phyloP scores from a whole-genome alignment of 2,113 vertebrate genomes.

The Notothenia coriiceps region DNA sequence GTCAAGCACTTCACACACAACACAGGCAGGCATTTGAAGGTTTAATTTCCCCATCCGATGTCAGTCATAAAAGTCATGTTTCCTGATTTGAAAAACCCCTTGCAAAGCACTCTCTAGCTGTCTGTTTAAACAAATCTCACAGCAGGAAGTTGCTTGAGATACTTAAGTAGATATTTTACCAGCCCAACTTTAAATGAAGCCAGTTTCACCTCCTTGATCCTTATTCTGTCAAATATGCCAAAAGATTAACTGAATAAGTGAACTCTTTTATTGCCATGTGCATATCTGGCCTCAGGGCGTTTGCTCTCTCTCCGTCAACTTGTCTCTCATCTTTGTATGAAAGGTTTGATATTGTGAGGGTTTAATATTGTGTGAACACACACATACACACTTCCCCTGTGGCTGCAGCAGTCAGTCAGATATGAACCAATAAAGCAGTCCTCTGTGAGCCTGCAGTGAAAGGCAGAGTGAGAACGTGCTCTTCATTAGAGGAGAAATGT shows the following conservation, averaged over 20 bases:
- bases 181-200: conserved; percentile 7
- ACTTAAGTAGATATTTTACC: conserved; percentile 1
- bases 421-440: conserved; percentile 60
- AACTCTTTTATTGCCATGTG: conserved; percentile 33
- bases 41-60: conserved; percentile 27
- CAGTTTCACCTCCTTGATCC: conserved; percentile 1
- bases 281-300: conserved; percentile 29
- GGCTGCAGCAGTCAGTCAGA: conserved; percentile 59
- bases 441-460: conserved; percentile 49
- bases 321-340: conserved; percentile 9
- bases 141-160: neutral
- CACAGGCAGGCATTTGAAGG: conserved; percentile 7
- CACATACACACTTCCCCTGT: conserved; percentile 14
- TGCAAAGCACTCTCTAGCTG: neutral
- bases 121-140: conserved; percentile 33
- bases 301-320: conserved; percentile 23
- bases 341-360: conserved; percentile 43
- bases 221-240: conserved; percentile 12
- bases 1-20: conserved; percentile 1
- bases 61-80: conserved; percentile 8
- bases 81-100: conserved; percentile 2
- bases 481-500: conserved; percentile 67
- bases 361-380: conserved; percentile 57
- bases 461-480: conserved; percentile 32
- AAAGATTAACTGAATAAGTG: conserved; percentile 12